Percentiles rank a stretch among this genome's conserved stretches.
These are phyloP conservation scores for Andrena bicolor DNA, from an alignment of 2,888 invertebrate genomes.

Conservation along the genomic window DNA sequence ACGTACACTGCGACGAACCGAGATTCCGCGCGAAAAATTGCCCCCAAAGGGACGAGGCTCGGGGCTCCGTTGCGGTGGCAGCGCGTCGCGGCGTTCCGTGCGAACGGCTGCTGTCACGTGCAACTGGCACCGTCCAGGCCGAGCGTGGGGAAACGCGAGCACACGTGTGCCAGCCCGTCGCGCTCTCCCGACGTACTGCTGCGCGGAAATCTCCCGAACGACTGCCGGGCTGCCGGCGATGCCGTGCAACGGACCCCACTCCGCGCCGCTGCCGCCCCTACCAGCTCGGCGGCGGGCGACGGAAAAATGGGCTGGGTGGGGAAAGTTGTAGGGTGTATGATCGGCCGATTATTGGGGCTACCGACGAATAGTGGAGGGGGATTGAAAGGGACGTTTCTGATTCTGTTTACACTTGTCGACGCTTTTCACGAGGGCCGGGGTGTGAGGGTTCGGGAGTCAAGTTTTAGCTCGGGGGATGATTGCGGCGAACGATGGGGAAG, in stretches of 20 bases:
- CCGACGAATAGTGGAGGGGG: background rate
- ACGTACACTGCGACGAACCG: slow-evolving; percentile 24
- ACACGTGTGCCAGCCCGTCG: slow-evolving; percentile 63
- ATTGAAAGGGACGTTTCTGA: slow-evolving; percentile 35
- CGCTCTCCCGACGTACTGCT: slow-evolving; percentile 76
- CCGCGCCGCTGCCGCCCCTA: slow-evolving; percentile 17
- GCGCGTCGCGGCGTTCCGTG: background rate
- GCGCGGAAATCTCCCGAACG: slow-evolving; percentile 64
- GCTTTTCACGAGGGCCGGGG: background rate
- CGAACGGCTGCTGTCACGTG: slow-evolving; percentile 32
- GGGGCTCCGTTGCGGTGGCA: background rate
- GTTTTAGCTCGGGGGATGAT: background rate
- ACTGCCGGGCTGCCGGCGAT: slow-evolving; percentile 58
- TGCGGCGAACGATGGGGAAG: background rate
- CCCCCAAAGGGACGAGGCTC: background rate
- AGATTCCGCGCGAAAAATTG: background rate
- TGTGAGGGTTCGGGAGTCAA: background rate
- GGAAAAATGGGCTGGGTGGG: slow-evolving; percentile 43
- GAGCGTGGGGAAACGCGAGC: slow-evolving; percentile 8
- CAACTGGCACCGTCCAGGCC: background rate
- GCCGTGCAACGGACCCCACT: slow-evolving; percentile 52
- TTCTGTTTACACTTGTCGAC: slow-evolving; percentile 44
- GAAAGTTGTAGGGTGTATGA: slow-evolving; percentile 55
- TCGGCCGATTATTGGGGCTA: slow-evolving; percentile 52
- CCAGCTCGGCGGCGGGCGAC: background rate